Conservation (phyloP, 2,888 invertebrate species). For the Mamestra brassicae region DNA sequence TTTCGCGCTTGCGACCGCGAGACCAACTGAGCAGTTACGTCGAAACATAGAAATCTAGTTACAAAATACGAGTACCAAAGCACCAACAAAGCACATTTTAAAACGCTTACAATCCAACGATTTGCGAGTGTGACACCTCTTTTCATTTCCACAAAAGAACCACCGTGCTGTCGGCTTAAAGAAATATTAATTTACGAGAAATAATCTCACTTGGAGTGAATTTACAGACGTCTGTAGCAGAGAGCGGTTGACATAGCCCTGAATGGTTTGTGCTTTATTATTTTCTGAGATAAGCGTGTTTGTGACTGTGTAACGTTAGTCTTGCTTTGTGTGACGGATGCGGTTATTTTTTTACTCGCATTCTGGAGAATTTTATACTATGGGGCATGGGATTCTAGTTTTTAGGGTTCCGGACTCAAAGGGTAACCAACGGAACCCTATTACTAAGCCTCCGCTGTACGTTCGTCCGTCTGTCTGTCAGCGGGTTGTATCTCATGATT, state of each 20-base stretch:
- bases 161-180: constrained; percentile 8
- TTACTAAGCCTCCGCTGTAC: too few species aligned
- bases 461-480: too few species aligned
- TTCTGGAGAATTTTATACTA: background rate
- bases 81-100: background rate
- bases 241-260: constrained; percentile 28
- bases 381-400: too few species aligned
- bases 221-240: constrained; percentile 29
- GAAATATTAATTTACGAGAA: constrained; percentile 45
- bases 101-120: background rate
- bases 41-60: too few species aligned
- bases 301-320: constrained; percentile 8
- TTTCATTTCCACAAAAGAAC: constrained; percentile 1
- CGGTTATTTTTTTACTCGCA: background rate
- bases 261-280: constrained; percentile 32
- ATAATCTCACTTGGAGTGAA: constrained; percentile 29
- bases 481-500: too few species aligned
- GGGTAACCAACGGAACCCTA: too few species aligned
- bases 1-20: too few species aligned
- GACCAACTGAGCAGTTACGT: too few species aligned
- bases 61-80: background rate
- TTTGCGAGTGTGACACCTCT: constrained; percentile 16
- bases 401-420: background rate
- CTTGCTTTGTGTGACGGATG: constrained; percentile 2
- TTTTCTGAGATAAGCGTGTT: constrained; percentile 24